Evolutionary conservation across 2,888 invertebrate genomes (phyloP).

Genomic region (Atrina japonica): DNA sequence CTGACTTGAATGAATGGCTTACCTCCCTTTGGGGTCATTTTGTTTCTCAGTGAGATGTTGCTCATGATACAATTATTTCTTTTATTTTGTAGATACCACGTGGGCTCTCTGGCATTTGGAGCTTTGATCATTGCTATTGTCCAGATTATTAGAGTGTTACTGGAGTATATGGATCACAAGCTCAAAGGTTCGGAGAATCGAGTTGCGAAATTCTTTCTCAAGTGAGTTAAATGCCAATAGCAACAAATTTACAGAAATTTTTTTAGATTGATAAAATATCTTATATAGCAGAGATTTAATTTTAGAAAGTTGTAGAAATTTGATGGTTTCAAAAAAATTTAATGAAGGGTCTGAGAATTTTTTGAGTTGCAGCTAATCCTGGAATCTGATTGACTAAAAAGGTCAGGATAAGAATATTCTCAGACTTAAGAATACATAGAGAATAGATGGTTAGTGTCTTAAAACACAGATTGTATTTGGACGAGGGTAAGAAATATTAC

Average conservation of each 20-base stretch:
- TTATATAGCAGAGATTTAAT: neutral
- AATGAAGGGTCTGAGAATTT: too few species aligned
- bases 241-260: too few species aligned
- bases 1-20: too few species aligned
- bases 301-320: too few species aligned
- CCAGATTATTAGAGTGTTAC: slow-evolving; percentile 89
- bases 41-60: neutral
- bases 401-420: too few species aligned
- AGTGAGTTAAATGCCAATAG: slow-evolving; percentile 74
- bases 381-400: too few species aligned
- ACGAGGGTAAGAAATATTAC: too few species aligned
- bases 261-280: neutral
- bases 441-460: too few species aligned
- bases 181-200: slow-evolving; percentile 87
- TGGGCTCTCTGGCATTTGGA: slow-evolving; percentile 96
- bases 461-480: too few species aligned
- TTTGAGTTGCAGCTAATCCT: too few species aligned
- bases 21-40: neutral
- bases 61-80: neutral
- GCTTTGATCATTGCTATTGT: slow-evolving; percentile 95
- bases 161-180: slow-evolving; percentile 93
- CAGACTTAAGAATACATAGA: too few species aligned
- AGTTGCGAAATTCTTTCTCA: slow-evolving; percentile 78
- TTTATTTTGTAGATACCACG: slow-evolving; percentile 86
- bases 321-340: too few species aligned